These are phyloP conservation scores for Bufo gargarizans DNA, from an alignment of 2,113 vertebrate genomes.

Conservation along the genomic window DNA sequence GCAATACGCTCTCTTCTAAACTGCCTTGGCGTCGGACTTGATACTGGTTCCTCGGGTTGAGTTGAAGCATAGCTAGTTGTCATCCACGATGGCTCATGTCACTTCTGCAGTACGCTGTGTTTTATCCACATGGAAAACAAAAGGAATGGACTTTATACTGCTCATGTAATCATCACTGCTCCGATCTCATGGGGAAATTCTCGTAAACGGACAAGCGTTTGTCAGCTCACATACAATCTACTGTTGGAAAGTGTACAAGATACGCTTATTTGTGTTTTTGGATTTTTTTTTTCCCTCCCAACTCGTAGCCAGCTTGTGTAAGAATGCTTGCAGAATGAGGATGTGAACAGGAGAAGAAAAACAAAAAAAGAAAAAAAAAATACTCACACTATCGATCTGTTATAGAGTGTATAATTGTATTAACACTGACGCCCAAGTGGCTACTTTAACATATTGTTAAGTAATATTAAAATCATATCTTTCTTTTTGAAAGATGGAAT, in stretches of 20 bases:
- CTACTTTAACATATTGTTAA: conserved; percentile 99
- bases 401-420: conserved; percentile 98
- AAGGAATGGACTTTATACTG: conserved; percentile 75
- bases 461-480: conserved; percentile 99
- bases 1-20: conserved; percentile 75
- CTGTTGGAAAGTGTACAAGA: conserved; percentile 90
- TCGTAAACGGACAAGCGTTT: conserved; percentile 83
- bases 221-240: conserved; percentile 81
- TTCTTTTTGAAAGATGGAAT: conserved; percentile 99
- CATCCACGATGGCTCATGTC: conserved; percentile 81
- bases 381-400: conserved; percentile 95
- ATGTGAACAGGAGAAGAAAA: conserved; percentile 77
- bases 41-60: conserved; percentile 78
- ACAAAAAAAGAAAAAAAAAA: conserved; percentile 76
- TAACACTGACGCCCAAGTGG: conserved; percentile 99
- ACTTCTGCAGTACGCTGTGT: conserved; percentile 76
- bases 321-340: conserved; percentile 91
- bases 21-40: conserved; percentile 73
- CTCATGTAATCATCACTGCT: conserved; percentile 74
- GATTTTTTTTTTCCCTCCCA: conserved; percentile 67
- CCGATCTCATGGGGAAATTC: conserved; percentile 64
- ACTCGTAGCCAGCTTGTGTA: conserved; percentile 91
- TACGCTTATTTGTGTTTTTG: conserved; percentile 83
- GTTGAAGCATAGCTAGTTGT: conserved; percentile 75
- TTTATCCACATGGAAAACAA: conserved; percentile 75